Conservation (phyloP, 2,888 invertebrate genomes). For the Cactoblastis cactorum region DNA sequence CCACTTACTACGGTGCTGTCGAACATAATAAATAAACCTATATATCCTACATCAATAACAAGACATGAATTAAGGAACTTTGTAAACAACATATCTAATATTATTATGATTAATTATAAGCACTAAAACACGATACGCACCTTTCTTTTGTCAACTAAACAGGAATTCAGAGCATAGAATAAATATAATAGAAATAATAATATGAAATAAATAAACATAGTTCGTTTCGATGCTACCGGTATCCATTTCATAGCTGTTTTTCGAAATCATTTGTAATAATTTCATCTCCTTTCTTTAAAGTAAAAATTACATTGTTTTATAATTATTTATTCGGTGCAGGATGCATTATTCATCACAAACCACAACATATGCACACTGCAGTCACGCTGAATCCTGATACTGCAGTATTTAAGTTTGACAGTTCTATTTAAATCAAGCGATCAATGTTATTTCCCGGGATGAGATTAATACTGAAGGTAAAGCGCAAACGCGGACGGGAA, state of each 20-base stretch:
- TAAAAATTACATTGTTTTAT: constrained; percentile 12
- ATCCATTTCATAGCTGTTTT: constrained; percentile 67
- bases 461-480: not conserved
- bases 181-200: constrained; percentile 69
- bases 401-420: constrained; percentile 24
- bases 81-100: too few species aligned
- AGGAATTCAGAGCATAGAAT: constrained; percentile 66
- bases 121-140: too few species aligned
- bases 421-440: constrained; percentile 4
- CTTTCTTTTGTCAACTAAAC: constrained; percentile 69
- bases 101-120: too few species aligned
- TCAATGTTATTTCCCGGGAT: constrained; percentile 12
- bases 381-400: not conserved
- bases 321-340: not conserved
- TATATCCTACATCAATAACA: too few species aligned
- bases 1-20: too few species aligned
- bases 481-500: constrained; percentile 11
- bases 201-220: constrained; percentile 65
- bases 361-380: constrained; percentile 10
- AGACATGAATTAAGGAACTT: too few species aligned
- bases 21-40: too few species aligned
- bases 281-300: constrained; percentile 17
- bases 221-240: constrained; percentile 61
- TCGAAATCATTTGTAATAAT: constrained; percentile 53
- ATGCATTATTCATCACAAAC: not conserved